Conservation (phyloP, 2,888 invertebrate genomes). For the Notodonta ziczac region DNA sequence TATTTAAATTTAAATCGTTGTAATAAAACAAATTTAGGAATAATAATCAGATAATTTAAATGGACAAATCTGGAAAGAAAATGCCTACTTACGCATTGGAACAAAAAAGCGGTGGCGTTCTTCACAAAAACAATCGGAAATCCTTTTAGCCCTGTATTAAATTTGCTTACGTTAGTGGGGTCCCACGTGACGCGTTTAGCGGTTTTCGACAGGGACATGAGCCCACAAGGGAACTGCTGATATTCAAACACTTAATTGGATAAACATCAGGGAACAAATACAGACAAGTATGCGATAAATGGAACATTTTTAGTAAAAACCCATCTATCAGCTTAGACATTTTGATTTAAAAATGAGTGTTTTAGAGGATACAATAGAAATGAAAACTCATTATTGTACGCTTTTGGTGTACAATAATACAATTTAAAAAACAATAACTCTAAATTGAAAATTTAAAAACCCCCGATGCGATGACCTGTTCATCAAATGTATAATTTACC, state of each 20-base stretch:
- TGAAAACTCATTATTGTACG: no score
- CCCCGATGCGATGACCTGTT: no score
- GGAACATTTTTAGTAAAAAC: no score
- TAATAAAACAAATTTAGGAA: neutral
- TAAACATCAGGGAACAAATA: slow-evolving; percentile 1
- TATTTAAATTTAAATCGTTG: no score
- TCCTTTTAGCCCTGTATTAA: slow-evolving; percentile 25
- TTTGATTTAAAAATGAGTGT: no score
- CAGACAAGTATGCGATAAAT: neutral
- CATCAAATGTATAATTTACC: no score
- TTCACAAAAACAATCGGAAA: slow-evolving; percentile 25
- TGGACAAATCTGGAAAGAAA: slow-evolving; percentile 25
- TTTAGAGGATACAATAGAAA: no score
- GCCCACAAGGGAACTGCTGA: slow-evolving; percentile 15
- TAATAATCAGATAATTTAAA: slow-evolving; percentile 27
- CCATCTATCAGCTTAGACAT: no score
- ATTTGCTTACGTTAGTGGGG: slow-evolving; percentile 29
- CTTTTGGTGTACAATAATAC: no score
- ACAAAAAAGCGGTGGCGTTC: slow-evolving; percentile 16
- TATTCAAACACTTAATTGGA: slow-evolving; percentile 9
- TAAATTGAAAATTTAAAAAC: no score
- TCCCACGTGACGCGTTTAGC: slow-evolving; percentile 17
- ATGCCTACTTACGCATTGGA: slow-evolving; percentile 8
- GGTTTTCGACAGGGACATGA: slow-evolving; percentile 21
- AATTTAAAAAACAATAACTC: no score